Evolutionary conservation across 2,797 vertebrate genomes (phyloP), one percentile per base, ranked within the genome.

Genomic region (Silurus lanzhouensis): DNA sequence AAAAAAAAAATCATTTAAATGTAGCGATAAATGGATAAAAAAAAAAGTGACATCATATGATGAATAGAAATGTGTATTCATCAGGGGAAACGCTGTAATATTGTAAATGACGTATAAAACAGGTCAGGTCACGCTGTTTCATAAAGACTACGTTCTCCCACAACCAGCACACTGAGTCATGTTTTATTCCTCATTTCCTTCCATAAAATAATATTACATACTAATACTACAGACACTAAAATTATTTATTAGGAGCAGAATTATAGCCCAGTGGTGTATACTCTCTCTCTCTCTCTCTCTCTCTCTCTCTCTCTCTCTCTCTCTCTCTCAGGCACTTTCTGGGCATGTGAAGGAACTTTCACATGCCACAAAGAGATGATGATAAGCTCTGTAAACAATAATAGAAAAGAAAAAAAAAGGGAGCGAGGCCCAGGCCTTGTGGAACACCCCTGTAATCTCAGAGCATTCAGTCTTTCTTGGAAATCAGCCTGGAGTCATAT

Each of bases 351-450:
- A 77, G 27, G 27, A 60, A 58, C 75, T 58, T 60, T 6, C 1
- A 38, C 55, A 60, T 6, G 3, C 22, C 77, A 79, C 58, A 46
- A 52, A 81, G 58, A 60, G 57, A 64, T 55, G 60, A 63, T 1
- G 75, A 86, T 79, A 86, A 83, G 81, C 75, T 80, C 46, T 71
- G 74, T 83, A 86, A 86, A 86, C 71, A 86, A 52, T 52, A 70
- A 57, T 17, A 22, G 4, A 5, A 72, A 22, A 38, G 13, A 52
- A 74, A 52, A 13, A n/a, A 74, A 74, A 57, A 9, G 0, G 77
- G 74, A 20, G 55, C 4, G 4, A 79, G 44, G 31, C 10, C 46
- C 48, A 9, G 79, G 75, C 80, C 81, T 52, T 86, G 85, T 57
- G 75, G 81, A 83, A 83, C 81, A 83, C 81, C 85, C 75, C 15